Evolutionary conservation across 2,888 invertebrate species (phyloP).

Genomic region (Notocelia uddmanniana): DNA sequence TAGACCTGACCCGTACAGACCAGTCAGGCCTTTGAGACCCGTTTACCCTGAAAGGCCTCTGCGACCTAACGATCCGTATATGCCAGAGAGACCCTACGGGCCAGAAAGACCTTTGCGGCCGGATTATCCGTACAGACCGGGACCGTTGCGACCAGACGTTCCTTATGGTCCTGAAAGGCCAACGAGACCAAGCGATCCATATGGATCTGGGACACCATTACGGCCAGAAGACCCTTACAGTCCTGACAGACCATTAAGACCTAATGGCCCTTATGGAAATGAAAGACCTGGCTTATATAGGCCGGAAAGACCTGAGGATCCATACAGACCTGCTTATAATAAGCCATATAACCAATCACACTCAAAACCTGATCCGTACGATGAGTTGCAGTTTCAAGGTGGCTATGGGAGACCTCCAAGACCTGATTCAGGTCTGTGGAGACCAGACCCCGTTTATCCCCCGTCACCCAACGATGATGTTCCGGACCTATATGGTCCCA

Average conservation of each 20-base stretch:
- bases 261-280: conserved; percentile 9
- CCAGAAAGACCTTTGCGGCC: conserved; percentile 14
- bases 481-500: conserved; percentile 59
- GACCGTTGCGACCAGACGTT: conserved; percentile 10
- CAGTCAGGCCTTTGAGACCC: conserved; percentile 8
- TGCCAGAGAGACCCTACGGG: conserved; percentile 7
- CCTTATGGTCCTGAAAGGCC: conserved; percentile 58
- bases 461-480: conserved; percentile 57
- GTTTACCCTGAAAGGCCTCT: conserved; percentile 32
- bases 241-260: conserved; percentile 46
- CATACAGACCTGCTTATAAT: conserved; percentile 36
- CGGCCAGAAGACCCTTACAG: conserved; percentile 38
- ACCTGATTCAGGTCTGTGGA: conserved; percentile 53
- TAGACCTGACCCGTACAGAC: conserved; percentile 53
- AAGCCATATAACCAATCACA: conserved; percentile 45
- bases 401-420: conserved; percentile 56
- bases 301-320: conserved; percentile 36
- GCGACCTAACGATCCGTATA: conserved; percentile 23
- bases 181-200: conserved; percentile 45
- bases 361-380: conserved; percentile 62
- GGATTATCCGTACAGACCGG: conserved; percentile 20
- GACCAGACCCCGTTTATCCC: conserved; percentile 62
- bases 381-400: conserved; percentile 68
- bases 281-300: conserved; percentile 17
- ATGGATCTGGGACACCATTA: conserved; percentile 43